phyloP scores from a whole-genome alignment of 2,888 invertebrate species.

The Scrobipalpa costella region DNA sequence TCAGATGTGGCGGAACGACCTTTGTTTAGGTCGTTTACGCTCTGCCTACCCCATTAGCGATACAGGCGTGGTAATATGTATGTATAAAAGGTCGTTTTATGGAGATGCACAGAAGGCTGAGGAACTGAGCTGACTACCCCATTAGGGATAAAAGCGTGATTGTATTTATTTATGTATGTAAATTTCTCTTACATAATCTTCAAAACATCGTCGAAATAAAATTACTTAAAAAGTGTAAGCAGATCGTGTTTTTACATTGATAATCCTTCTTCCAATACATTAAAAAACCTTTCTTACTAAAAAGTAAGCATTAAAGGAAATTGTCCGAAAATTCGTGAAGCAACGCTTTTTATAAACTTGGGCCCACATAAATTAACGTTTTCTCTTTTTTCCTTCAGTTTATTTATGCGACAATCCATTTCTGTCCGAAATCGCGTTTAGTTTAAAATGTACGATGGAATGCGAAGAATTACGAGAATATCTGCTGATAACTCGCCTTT shows the following conservation, averaged over 20 bases:
- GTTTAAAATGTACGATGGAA: constrained; percentile 72
- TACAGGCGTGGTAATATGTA: too few species aligned
- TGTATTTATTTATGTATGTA: too few species aligned
- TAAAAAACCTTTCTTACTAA: constrained; percentile 35
- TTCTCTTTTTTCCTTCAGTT: constrained; percentile 33
- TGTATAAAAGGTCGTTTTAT: too few species aligned
- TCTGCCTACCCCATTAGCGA: too few species aligned
- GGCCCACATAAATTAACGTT: constrained; percentile 28
- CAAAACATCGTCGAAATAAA: background rate
- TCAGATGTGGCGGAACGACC: too few species aligned
- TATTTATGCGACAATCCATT: constrained; percentile 72
- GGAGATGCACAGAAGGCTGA: too few species aligned
- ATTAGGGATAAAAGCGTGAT: too few species aligned
- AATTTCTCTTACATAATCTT: too few species aligned
- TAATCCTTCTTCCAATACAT: constrained; percentile 34
- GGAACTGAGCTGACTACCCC: too few species aligned
- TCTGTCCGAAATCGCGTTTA: constrained; percentile 51
- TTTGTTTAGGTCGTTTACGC: too few species aligned
- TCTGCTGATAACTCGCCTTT: constrained; percentile 2
- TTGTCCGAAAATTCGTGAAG: constrained; percentile 25
- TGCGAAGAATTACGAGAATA: constrained; percentile 54
- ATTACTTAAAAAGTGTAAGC: background rate
- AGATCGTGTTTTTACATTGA: background rate
- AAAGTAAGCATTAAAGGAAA: constrained; percentile 17
- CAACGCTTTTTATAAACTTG: constrained; percentile 29